A percentile compares a stretch with the other conserved stretches of the same genome.
Conservation (phyloP, 2,888 invertebrate species). For the Dryocosmus kuriphilus region DNA sequence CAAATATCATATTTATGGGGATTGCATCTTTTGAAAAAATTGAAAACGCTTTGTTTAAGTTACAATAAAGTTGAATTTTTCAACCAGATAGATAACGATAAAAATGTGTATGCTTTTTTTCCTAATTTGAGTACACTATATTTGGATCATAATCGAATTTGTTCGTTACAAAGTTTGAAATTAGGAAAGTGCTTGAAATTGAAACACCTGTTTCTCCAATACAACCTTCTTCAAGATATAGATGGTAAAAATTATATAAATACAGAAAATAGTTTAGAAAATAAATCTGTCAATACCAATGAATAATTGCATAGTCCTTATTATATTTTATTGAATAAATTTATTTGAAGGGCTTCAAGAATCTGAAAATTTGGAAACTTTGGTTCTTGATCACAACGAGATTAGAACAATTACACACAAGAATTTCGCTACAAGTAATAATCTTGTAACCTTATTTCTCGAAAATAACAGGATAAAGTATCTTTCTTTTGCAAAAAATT, state of each 20-base stretch:
- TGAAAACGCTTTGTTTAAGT: conserved; percentile 61
- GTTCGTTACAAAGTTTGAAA: conserved; percentile 48
- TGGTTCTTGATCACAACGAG: conserved; percentile 60
- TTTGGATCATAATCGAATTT: conserved; percentile 60
- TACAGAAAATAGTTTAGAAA: not conserved
- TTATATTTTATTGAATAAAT: not conserved
- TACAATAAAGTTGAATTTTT: conserved; percentile 58
- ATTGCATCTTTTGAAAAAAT: conserved; percentile 53
- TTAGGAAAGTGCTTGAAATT: conserved; percentile 54
- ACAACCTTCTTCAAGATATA: conserved; percentile 56
- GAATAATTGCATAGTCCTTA: no score
- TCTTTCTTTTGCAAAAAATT: conserved; percentile 52
- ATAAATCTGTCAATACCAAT: no score
- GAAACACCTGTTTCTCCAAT: conserved; percentile 60
- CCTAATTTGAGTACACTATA: conserved; percentile 56
- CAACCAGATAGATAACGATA: conserved; percentile 11
- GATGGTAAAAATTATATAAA: conserved; percentile 52
- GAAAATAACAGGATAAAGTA: conserved; percentile 60
- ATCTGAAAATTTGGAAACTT: conserved; percentile 53
- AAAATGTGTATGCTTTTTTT: conserved; percentile 42
- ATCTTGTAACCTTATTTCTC: conserved; percentile 55
- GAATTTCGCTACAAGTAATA: conserved; percentile 50
- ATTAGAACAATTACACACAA: conserved; percentile 51
- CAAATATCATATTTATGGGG: conserved; percentile 56
- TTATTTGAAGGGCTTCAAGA: conserved; percentile 51